Evolutionary conservation across 2,113 vertebrate genomes (phyloP).

Genomic region (Apus apus): DNA sequence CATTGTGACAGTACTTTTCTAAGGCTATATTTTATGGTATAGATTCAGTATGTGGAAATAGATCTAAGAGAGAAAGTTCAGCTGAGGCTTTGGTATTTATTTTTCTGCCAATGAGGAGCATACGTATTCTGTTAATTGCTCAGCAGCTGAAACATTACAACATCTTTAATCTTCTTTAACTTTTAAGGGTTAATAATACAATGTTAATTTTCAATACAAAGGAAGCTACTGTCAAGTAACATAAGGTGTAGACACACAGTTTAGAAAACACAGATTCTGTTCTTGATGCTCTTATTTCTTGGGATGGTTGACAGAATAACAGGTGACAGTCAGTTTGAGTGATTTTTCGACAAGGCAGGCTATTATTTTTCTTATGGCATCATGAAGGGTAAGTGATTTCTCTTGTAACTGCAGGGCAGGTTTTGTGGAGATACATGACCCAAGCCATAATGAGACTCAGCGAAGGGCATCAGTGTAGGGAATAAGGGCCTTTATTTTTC

Average conservation of each 20-base stretch:
- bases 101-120: background rate
- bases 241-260: background rate
- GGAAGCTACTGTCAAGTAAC: background rate
- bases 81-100: background rate
- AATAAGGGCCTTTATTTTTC: background rate
- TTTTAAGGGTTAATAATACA: background rate
- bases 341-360: conserved; percentile 6
- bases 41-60: background rate
- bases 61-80: background rate
- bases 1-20: background rate
- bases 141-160: background rate
- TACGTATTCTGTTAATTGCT: background rate
- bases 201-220: background rate
- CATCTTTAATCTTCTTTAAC: background rate
- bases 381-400: conserved; percentile 42
- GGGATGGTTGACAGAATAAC: background rate
- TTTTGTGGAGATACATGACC: conserved; percentile 55
- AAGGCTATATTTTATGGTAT: background rate
- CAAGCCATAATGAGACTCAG: conserved; percentile 9
- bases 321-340: background rate
- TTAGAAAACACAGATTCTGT: background rate
- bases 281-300: background rate
- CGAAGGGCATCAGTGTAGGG: background rate
- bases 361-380: conserved; percentile 37
- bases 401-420: conserved; percentile 32